Evolutionary conservation across 2,888 invertebrate genomes (phyloP).

Genomic region (Azorinus chamasolen): DNA sequence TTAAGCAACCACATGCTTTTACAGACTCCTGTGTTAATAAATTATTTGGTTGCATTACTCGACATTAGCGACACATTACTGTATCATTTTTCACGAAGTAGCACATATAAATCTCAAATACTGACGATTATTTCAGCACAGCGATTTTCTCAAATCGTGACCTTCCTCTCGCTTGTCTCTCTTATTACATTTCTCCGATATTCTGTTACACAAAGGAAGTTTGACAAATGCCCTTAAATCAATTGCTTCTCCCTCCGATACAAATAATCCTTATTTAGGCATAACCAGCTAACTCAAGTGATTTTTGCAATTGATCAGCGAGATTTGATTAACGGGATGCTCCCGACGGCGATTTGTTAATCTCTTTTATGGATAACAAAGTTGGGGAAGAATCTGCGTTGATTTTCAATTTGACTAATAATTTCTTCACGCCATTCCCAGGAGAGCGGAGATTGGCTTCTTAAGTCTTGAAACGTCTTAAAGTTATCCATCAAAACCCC

Average conservation of each 20-base stretch:
- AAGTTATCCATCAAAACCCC: conserved; percentile 57
- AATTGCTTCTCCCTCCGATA: conserved; percentile 16
- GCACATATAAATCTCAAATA: no score
- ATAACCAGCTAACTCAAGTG: conserved; percentile 28
- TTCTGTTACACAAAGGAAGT: not conserved
- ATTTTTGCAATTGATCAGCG: conserved; percentile 50
- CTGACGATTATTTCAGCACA: no score
- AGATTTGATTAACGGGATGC: conserved; percentile 45
- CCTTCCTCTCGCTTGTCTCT: no score
- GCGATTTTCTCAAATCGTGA: no score
- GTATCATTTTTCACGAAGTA: no score
- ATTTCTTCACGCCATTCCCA: conserved; percentile 44
- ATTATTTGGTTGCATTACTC: no score
- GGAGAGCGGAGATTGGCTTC: conserved; percentile 51
- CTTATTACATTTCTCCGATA: no score
- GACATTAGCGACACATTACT: no score
- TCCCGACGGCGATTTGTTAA: conserved; percentile 46
- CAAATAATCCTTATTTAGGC: conserved; percentile 14
- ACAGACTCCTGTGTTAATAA: no score
- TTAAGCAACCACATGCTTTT: no score
- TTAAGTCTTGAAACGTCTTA: conserved; percentile 52
- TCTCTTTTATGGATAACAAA: conserved; percentile 52
- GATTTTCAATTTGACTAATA: conserved; percentile 64
- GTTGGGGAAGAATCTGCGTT: conserved; percentile 41
- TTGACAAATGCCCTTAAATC: conserved; percentile 3